Base-by-base conservation (phyloP, 2,888 invertebrate genomes). In the Quadroppia sp. region DNA sequence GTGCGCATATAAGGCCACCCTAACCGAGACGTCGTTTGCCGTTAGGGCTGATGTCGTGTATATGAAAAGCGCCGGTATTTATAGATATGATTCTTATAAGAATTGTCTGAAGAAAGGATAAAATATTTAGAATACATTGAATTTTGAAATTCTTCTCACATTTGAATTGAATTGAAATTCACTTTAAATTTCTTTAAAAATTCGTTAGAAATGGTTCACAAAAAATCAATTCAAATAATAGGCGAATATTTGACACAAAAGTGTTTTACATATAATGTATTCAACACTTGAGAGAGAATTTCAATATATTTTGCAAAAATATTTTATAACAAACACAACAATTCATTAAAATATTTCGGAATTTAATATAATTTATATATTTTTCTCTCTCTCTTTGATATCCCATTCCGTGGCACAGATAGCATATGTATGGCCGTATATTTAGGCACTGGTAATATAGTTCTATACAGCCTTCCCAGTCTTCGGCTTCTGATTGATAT, bases 391-490 rank as follows among this genome's bases (percentile, higher is more conserved):
- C 2, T 45, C 45, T 50, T 20, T 50, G 45, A 15, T 17, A 11
- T 45, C n/a, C 20, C n/a, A 20, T 50, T 50, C n/a, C 1, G 20
- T 50, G n/a, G 50, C 7, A 20, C 87, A 95, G 95, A 95, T 85
- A 93, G 93, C 83, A 92, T 94, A 80, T 96, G 95, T 84, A 87
- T 97, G 81, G 90, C 92, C 79, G 92, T 92, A 84, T 97, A 96
- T 86, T 86, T 94, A 81, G 94, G 95, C 77, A 95, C 91, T 84
- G 96, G 97, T 74, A 94, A 94, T 85, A 86, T 99, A 81, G 88
- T 90, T 81, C 91, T 94, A 77, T 93, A 94, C 86, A 95, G 94
- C 85, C 87, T 99, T 83, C 99, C 99, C 76, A 95, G 95, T 82
- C 87, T 99, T 80, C 89, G 93, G 84, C 90, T 90, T 80, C 87